These are phyloP conservation scores for Metridium senile DNA, from an alignment of 92 coral and sea anemone species.

Conservation along the genomic window DNA sequence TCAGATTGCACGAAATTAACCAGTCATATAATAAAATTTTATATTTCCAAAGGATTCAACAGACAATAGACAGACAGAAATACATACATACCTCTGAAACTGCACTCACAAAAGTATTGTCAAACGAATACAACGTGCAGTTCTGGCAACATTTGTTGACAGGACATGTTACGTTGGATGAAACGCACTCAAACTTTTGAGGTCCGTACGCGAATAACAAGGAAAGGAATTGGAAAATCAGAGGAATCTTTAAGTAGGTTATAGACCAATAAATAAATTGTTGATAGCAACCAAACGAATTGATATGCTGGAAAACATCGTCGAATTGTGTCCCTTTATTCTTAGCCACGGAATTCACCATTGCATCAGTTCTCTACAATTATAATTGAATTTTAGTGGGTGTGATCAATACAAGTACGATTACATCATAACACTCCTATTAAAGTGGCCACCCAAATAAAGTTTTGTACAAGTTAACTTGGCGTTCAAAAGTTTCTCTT, in stretches of 20 bases:
- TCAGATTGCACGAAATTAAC: too few species aligned
- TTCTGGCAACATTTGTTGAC: slow-evolving; percentile 14
- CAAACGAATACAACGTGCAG: slow-evolving; percentile 19
- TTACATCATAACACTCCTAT: too few species aligned
- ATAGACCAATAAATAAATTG: slow-evolving; percentile 6
- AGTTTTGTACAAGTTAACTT: too few species aligned
- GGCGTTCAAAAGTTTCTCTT: too few species aligned
- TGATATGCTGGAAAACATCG: neutral
- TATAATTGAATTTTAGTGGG: too few species aligned
- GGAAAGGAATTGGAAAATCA: neutral
- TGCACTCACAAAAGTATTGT: neutral
- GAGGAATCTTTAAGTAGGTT: neutral
- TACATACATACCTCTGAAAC: slow-evolving; percentile 29
- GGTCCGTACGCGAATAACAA: slow-evolving; percentile 5
- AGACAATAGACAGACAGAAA: too few species aligned
- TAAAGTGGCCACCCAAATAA: too few species aligned
- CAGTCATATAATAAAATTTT: too few species aligned
- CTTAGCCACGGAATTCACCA: neutral
- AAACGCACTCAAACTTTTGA: slow-evolving; percentile 3
- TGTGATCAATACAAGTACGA: too few species aligned
- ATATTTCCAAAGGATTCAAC: too few species aligned
- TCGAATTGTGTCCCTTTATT: neutral
- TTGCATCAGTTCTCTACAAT: too few species aligned
- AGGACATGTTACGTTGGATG: slow-evolving; percentile 18
- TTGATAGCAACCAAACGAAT: slow-evolving; percentile 13